Evolutionary conservation across 1,140 invertebrate species (phyloP).

Genomic region (Leguminivora glycinivorella): DNA sequence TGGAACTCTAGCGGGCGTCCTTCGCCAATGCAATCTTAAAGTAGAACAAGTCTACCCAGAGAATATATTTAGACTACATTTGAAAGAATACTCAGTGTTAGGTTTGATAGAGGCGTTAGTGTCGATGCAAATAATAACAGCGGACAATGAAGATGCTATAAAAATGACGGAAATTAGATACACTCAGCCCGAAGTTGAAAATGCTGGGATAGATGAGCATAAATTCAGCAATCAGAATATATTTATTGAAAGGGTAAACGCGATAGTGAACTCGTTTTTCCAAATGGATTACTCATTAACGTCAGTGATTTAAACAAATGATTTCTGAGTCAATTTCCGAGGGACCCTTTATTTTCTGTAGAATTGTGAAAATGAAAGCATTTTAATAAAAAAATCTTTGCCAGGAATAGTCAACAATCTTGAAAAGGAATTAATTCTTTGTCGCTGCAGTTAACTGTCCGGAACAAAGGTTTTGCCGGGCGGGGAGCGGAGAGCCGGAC

Average conservation of each 20-base stretch:
- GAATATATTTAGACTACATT: slow-evolving; percentile 60
- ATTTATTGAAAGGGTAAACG: slow-evolving; percentile 59
- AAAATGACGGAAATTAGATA: slow-evolving; percentile 62
- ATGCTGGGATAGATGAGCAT: slow-evolving; percentile 41
- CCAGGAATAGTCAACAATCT: background rate
- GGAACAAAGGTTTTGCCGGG: slow-evolving; percentile 53
- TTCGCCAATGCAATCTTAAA: slow-evolving; percentile 63
- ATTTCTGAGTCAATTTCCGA: slow-evolving; percentile 34
- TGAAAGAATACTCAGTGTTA: slow-evolving; percentile 56
- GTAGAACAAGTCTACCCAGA: slow-evolving; percentile 73
- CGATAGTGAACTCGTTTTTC: slow-evolving; percentile 58
- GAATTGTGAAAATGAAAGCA: background rate
- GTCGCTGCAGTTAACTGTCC: slow-evolving; percentile 56
- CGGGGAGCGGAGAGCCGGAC: slow-evolving; percentile 37
- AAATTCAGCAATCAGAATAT: slow-evolving; percentile 42
- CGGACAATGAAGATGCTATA: slow-evolving; percentile 52
- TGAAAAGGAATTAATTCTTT: slow-evolving; percentile 47
- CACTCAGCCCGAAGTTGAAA: slow-evolving; percentile 39
- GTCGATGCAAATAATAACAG: slow-evolving; percentile 68
- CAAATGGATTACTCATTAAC: slow-evolving; percentile 52
- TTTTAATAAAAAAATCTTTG: slow-evolving; percentile 14
- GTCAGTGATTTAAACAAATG: slow-evolving; percentile 16
- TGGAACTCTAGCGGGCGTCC: slow-evolving; percentile 63
- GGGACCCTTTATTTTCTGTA: background rate
- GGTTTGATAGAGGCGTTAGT: slow-evolving; percentile 64